These are phyloP conservation scores for Aphodius granarius DNA, from an alignment of 2,888 invertebrate genomes.

Conservation along the genomic window DNA sequence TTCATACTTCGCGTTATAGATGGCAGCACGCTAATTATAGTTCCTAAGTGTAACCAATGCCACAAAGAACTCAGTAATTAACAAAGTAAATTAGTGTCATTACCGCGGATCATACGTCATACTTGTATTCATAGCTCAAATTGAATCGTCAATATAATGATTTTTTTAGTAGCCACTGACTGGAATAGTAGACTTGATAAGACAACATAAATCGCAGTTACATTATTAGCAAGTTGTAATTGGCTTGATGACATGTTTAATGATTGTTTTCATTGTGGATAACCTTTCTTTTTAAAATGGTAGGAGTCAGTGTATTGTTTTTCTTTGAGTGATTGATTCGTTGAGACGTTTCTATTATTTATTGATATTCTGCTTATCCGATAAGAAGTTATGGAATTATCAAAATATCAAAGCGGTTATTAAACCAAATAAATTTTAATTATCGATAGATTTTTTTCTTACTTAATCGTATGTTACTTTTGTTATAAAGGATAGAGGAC, in stretches of 20 bases:
- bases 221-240: not conserved
- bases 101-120: not conserved
- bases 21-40: too few relatives aligned
- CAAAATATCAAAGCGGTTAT: not conserved
- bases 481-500: not conserved
- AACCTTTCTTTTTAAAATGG: not conserved
- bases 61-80: not conserved
- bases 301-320: not conserved
- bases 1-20: too few relatives aligned
- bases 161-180: not conserved
- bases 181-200: not conserved
- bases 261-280: not conserved
- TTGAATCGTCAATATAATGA: not conserved
- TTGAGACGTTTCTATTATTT: not conserved
- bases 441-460: not conserved
- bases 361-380: not conserved
- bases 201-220: not conserved
- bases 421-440: not conserved
- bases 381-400: not conserved
- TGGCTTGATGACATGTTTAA: not conserved
- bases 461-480: not conserved
- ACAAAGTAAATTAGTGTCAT: not conserved
- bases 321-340: not conserved
- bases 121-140: not conserved
- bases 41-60: not conserved